Base-by-base conservation (phyloP, 2,797 vertebrate genomes). In the Takifugu ocellatus region DNA sequence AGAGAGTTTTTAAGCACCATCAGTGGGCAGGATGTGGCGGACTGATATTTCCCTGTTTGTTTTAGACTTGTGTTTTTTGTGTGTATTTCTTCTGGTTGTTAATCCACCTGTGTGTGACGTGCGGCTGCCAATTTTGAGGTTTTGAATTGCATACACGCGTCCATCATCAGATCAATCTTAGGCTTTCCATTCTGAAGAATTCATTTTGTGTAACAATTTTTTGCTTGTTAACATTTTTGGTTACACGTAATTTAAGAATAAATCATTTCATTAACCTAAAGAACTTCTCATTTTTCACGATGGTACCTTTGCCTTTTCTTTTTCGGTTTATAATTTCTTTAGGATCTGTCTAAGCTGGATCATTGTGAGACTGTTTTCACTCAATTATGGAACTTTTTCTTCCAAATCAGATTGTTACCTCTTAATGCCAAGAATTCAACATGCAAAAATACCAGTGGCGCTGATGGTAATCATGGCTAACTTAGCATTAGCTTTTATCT, bases 171-270 rank as follows among this genome's bases (percentile, higher is more conserved):
- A 58, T 83, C 61, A 67, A 75, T 80, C 84, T 78, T 77, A 75
- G 72, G 70, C 55, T 84, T 77, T 70, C 51, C 73, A 78, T 78
- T 69, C 66, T 68, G 59, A 81, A 63, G 51, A 89, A 82, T 81
- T 76, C 81, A 79, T 63, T 78, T 86, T 79, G 69, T 84, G 74
- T 85, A 86, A 81, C 54, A 51, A 56, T 77, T 78, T 85, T 29
- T 84, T 61, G 78, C 69, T 79, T 83, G 71, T 76, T 59, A 80
- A 69, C 52, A 59, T 74, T 81, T 81, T 48, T 25, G 17, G 78
- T 87, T 87, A 80, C 68, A 78, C 68, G 26, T 48, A 48, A 90
- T 82, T 90, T 85, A 86, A 85, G 59, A 89, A 88, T 90, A 88
- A 87, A 89, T 82, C 61, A 86, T 79, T 84, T 89, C 78, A 77